Conservation (phyloP, 1,140 invertebrate genomes). For the Pteromalus puparum region DNA sequence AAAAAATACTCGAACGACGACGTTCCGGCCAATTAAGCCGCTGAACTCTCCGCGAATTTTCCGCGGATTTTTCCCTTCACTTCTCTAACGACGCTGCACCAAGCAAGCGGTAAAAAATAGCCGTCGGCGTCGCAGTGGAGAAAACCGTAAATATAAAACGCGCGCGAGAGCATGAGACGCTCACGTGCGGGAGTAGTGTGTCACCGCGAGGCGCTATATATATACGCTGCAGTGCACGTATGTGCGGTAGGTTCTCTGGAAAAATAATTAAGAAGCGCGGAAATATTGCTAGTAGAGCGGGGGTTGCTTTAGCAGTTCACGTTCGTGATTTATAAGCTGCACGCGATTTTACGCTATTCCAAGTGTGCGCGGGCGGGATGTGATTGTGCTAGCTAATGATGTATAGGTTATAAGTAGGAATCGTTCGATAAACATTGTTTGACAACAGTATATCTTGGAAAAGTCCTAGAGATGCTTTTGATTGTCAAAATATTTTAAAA, state of each 20-base stretch:
- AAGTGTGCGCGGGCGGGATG: too few relatives aligned
- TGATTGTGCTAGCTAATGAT: too few relatives aligned
- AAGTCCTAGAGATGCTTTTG: too few relatives aligned
- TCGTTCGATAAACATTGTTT: too few relatives aligned
- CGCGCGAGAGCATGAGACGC: neutral
- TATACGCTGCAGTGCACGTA: neutral
- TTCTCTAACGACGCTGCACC: neutral
- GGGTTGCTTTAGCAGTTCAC: neutral
- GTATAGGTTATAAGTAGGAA: too few relatives aligned
- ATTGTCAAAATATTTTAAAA: too few relatives aligned
- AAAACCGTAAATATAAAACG: slow-evolving; percentile 1
- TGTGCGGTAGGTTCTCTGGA: neutral
- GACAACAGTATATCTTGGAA: too few relatives aligned
- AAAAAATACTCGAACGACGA: neutral
- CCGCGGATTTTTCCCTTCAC: neutral
- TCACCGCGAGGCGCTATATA: slow-evolving; percentile 2
- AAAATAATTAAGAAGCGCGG: neutral
- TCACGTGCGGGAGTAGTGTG: neutral
- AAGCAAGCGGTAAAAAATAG: neutral
- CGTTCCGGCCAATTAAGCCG: neutral
- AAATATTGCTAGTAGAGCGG: neutral
- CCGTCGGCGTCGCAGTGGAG: neutral
- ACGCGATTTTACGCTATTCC: neutral
- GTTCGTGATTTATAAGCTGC: neutral
- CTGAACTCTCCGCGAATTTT: slow-evolving; percentile 3